Conservation (phyloP, 2,113 vertebrate genomes). For the Sturnus vulgaris region DNA sequence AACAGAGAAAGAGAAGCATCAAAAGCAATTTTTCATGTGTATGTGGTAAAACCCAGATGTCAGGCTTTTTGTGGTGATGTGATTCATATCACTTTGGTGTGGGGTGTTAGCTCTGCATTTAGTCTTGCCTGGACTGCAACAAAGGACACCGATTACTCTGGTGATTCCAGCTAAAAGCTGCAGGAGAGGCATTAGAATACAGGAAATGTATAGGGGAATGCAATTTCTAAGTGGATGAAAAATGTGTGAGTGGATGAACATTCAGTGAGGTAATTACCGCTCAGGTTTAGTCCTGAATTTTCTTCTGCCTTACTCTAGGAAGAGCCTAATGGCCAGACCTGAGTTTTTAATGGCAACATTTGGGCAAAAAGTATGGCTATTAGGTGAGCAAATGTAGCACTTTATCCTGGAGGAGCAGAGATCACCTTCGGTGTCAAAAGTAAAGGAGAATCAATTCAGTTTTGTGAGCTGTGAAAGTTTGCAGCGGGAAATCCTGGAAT, state of each 20-base stretch:
- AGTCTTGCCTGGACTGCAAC: slow-evolving; percentile 27
- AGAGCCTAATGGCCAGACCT: slow-evolving; percentile 60
- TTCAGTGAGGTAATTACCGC: slow-evolving; percentile 60
- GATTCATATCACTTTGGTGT: slow-evolving; percentile 2
- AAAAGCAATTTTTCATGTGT: slow-evolving; percentile 45
- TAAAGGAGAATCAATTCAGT: slow-evolving; percentile 50
- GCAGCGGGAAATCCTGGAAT: not conserved
- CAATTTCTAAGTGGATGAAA: slow-evolving; percentile 52
- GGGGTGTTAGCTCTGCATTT: slow-evolving; percentile 58
- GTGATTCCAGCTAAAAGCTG: slow-evolving; percentile 59
- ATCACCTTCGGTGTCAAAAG: slow-evolving; percentile 59
- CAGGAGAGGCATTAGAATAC: slow-evolving; percentile 64
- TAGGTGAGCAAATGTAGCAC: slow-evolving; percentile 64
- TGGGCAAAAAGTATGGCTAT: slow-evolving; percentile 63
- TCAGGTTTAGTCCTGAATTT: slow-evolving; percentile 57
- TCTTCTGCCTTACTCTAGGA: slow-evolving; percentile 44
- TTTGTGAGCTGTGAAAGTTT: not conserved
- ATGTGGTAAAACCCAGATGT: slow-evolving; percentile 4
- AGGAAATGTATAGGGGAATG: slow-evolving; percentile 50
- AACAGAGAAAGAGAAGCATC: not conserved
- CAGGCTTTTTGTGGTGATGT: slow-evolving; percentile 54
- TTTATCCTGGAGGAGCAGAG: slow-evolving; percentile 49
- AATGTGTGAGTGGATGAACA: slow-evolving; percentile 61
- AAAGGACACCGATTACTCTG: slow-evolving; percentile 48
- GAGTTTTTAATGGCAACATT: slow-evolving; percentile 68